Conservation (phyloP, 2,113 vertebrate genomes). For the Probosciger aterrimus region DNA sequence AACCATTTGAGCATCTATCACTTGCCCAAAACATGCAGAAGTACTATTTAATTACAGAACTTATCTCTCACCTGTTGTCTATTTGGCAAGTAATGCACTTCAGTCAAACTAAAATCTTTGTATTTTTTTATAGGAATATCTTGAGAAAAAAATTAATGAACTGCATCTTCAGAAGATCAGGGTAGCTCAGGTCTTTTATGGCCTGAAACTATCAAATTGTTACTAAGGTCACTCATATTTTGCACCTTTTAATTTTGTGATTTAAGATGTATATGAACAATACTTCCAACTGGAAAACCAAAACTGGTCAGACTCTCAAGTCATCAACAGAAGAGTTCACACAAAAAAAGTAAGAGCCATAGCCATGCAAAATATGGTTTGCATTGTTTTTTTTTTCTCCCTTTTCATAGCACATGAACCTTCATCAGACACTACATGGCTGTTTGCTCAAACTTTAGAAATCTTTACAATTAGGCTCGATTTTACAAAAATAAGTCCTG, state of each 20-base stretch:
- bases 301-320: background rate
- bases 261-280: background rate
- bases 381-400: fast-evolving
- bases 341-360: background rate
- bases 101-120: background rate
- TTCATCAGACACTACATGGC: background rate
- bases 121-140: background rate
- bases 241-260: background rate
- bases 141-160: background rate
- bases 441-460: background rate
- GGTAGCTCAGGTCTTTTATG: background rate
- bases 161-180: background rate
- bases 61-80: background rate
- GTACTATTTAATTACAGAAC: background rate
- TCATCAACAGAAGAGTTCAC: background rate
- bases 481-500: background rate
- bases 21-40: background rate
- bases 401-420: background rate
- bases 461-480: background rate
- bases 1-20: background rate
- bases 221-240: background rate
- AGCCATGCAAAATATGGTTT: background rate
- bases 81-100: background rate
- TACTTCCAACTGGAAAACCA: background rate
- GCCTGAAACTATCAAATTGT: background rate